Conservation (phyloP, 2,888 invertebrate genomes). For the Zelleria hepariella region DNA sequence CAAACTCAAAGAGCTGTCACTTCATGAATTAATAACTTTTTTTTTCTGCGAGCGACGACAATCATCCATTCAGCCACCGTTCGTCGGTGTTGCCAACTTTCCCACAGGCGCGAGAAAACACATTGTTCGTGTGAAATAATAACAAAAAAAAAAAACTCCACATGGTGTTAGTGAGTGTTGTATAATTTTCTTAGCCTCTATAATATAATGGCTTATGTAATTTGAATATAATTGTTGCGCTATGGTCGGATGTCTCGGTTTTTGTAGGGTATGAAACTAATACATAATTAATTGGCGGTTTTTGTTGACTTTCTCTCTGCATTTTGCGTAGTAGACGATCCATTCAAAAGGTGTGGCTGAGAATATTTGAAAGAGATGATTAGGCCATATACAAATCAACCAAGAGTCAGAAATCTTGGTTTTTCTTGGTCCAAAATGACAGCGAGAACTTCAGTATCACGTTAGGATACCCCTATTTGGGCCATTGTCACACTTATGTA, state of each 20-base stretch:
- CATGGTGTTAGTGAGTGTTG: background rate
- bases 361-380: no score
- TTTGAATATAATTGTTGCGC: background rate
- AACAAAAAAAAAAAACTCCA: background rate
- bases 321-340: background rate
- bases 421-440: no score
- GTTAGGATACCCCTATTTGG: no score
- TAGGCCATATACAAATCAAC: no score
- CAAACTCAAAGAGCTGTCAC: background rate
- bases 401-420: no score
- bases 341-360: background rate
- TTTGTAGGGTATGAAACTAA: background rate
- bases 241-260: background rate
- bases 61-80: slow-evolving; percentile 1
- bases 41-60: slow-evolving; percentile 1
- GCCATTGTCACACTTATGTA: no score
- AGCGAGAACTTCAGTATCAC: no score
- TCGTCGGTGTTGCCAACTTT: background rate
- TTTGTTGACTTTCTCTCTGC: background rate
- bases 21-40: background rate
- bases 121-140: background rate
- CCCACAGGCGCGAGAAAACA: background rate
- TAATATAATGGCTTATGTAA: background rate
- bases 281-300: background rate
- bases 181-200: background rate